These are phyloP conservation scores for Talpa occidentalis DNA, from an alignment of 2,113 vertebrate genomes.

Conservation along the genomic window DNA sequence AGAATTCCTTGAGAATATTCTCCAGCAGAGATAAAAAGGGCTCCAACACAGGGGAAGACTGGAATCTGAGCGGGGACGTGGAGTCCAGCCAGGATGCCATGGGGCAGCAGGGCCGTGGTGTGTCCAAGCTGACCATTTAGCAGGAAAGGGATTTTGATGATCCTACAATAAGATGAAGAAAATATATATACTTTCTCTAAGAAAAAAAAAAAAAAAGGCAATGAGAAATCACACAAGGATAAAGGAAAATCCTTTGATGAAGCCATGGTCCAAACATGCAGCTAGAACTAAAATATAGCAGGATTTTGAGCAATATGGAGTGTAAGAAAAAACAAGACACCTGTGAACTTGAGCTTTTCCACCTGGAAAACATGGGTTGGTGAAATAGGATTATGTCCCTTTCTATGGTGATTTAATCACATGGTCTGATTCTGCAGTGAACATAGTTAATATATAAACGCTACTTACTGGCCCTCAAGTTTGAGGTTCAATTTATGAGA, in stretches of 20 bases:
- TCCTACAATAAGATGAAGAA: neutral
- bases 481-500: neutral
- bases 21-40: neutral
- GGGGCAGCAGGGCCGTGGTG: neutral
- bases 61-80: neutral
- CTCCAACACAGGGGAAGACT: neutral
- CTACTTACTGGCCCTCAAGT: neutral
- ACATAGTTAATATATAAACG: neutral
- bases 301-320: neutral
- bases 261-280: neutral
- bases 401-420: neutral
- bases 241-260: neutral
- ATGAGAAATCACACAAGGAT: neutral
- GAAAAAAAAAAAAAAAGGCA: neutral
- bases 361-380: neutral
- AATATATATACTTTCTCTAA: neutral
- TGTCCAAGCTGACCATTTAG: neutral
- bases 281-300: neutral
- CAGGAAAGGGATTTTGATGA: neutral
- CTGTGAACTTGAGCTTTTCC: neutral
- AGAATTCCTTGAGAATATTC: neutral
- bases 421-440: neutral
- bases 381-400: neutral
- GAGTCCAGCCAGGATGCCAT: neutral
- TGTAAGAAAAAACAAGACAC: neutral